Conservation (phyloP, 2,113 vertebrate genomes). For the Willisornis vidua region DNA sequence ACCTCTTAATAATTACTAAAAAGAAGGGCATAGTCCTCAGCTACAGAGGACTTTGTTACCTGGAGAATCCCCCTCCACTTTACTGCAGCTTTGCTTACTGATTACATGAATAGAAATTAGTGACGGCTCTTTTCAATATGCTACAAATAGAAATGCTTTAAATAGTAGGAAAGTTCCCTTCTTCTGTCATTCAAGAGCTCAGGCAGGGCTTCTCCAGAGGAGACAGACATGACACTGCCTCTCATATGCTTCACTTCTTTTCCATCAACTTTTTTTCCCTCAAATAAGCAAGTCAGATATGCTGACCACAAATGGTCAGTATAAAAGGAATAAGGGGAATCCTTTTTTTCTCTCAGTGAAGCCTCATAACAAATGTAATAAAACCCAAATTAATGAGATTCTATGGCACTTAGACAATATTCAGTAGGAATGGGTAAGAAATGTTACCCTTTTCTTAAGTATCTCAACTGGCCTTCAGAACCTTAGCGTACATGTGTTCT, state of each 20-base stretch:
- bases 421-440: neutral
- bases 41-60: neutral
- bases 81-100: neutral
- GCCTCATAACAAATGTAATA: neutral
- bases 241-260: neutral
- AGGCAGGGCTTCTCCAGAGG: neutral
- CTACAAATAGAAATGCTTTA: conserved; percentile 34
- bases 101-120: neutral
- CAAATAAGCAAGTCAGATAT: neutral
- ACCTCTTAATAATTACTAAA: neutral
- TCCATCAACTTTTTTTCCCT: neutral
- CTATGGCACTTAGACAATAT: neutral
- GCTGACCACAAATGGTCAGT: neutral
- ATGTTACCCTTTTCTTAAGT: neutral
- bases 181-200: neutral
- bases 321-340: neutral
- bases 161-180: conserved; percentile 30
- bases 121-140: neutral
- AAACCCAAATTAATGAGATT: neutral
- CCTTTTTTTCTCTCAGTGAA: neutral
- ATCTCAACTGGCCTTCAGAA: neutral
- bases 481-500: neutral
- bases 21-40: neutral
- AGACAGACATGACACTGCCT: neutral
- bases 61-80: neutral